phyloP scores from a whole-genome alignment of 2,113 vertebrate genomes.

The Ictalurus furcatus region DNA sequence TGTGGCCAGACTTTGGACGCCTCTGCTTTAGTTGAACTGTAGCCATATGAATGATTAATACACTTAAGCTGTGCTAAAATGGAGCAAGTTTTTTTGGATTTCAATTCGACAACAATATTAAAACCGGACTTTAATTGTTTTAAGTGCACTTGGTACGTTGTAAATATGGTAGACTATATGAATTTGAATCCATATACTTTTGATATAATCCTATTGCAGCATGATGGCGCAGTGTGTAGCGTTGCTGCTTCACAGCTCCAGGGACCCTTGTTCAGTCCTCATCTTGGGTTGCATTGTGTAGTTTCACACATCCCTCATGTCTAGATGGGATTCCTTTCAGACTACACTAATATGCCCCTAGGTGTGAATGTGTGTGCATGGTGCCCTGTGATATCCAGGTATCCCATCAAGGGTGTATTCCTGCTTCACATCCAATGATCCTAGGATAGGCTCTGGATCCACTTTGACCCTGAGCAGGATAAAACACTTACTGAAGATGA shows the following conservation, averaged over 20 bases:
- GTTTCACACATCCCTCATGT: background rate
- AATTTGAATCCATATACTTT: background rate
- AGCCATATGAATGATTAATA: background rate
- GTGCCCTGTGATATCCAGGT: background rate
- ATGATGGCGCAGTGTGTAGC: background rate
- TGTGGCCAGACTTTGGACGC: background rate
- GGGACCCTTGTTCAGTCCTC: background rate
- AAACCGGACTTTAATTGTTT: background rate
- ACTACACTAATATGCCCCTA: too few species aligned
- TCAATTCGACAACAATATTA: background rate
- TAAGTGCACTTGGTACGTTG: background rate
- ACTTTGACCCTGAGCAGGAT: background rate
- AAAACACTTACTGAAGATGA: background rate
- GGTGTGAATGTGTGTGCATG: background rate
- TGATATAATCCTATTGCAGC: background rate
- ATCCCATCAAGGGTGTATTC: background rate
- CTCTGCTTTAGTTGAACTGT: background rate
- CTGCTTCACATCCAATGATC: background rate
- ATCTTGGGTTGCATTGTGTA: background rate
- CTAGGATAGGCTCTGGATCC: background rate
- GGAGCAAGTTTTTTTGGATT: background rate
- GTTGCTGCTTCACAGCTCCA: background rate
- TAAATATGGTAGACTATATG: background rate
- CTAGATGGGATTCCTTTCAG: background rate
- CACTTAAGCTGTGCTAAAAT: background rate